Evolutionary conservation across 1,140 invertebrate genomes (phyloP).

Genomic region (Aphelinus certus): DNA sequence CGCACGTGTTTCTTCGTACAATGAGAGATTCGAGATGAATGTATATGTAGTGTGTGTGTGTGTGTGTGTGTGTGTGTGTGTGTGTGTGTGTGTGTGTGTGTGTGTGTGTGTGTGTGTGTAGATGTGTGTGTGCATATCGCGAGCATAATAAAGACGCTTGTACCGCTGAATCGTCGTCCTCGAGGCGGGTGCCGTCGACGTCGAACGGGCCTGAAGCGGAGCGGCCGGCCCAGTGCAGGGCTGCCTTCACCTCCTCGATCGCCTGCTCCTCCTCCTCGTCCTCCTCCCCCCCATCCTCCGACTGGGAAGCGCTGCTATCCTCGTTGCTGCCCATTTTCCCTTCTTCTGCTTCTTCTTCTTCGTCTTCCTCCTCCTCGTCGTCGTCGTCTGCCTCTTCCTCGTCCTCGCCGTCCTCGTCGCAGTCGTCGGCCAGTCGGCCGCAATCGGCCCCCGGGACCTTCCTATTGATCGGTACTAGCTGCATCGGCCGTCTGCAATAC

Average conservation of each 20-base stretch:
- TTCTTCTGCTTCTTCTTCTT: slow-evolving; percentile 13
- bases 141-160: not conserved
- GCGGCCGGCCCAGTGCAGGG: not conserved
- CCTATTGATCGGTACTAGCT: not conserved
- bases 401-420: slow-evolving; percentile 6
- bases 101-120: too few species aligned
- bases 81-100: too few species aligned
- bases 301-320: too few species aligned
- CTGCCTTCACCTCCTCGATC: not conserved
- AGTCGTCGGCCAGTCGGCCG: not conserved
- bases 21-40: too few species aligned
- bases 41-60: too few species aligned
- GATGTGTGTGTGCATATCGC: too few species aligned
- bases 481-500: slow-evolving; percentile 13
- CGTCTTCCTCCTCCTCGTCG: slow-evolving; percentile 24
- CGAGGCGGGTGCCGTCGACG: not conserved
- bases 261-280: not conserved
- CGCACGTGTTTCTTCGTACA: too few species aligned
- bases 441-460: not conserved
- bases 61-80: too few species aligned
- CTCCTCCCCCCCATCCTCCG: too few species aligned
- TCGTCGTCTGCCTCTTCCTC: slow-evolving; percentile 11
- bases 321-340: too few species aligned
- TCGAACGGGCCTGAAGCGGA: too few species aligned
- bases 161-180: slow-evolving; percentile 3